A percentile compares a stretch with the other conserved stretches of the same genome.
These are phyloP conservation scores for Scaeva pyrastri DNA, from an alignment of 2,888 invertebrate genomes.

Conservation along the genomic window DNA sequence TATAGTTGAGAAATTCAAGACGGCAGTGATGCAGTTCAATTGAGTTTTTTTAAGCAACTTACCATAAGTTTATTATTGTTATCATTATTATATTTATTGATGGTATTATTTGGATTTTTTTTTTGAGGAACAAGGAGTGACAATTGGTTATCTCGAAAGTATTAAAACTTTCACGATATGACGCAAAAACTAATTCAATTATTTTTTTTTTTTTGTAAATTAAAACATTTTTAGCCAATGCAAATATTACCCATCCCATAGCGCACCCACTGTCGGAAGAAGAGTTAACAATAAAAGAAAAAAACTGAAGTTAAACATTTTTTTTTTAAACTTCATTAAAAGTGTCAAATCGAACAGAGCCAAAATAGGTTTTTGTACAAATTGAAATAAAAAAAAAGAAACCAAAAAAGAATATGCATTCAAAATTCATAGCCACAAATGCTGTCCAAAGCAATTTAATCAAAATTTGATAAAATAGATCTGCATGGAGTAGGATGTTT, in stretches of 20 bases:
- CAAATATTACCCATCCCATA: slow-evolving; percentile 71
- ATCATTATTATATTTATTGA: slow-evolving; percentile 11
- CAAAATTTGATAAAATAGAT: slow-evolving; percentile 40
- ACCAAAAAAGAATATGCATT: slow-evolving; percentile 58
- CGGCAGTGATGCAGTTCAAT: slow-evolving; percentile 63
- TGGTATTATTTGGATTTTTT: slow-evolving; percentile 8
- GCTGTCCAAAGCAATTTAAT: slow-evolving; percentile 67
- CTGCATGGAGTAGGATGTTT: slow-evolving; percentile 60
- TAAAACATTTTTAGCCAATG: slow-evolving; percentile 48
- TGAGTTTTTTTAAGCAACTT: slow-evolving; percentile 48
- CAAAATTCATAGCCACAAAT: slow-evolving; percentile 73
- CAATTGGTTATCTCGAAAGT: slow-evolving; percentile 31
- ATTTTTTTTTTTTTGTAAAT: slow-evolving; percentile 4
- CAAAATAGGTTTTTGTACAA: slow-evolving; percentile 64
- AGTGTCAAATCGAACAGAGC: slow-evolving; percentile 70
- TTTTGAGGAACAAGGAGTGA: slow-evolving; percentile 34
- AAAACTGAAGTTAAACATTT: slow-evolving; percentile 52
- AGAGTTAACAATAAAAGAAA: slow-evolving; percentile 38
- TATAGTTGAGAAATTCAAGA: slow-evolving; percentile 50
- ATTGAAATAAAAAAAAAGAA: slow-evolving; percentile 37
- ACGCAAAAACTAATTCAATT: slow-evolving; percentile 40
- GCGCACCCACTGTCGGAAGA: slow-evolving; percentile 70
- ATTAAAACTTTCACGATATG: background rate
- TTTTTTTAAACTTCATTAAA: slow-evolving; percentile 26
- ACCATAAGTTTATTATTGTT: slow-evolving; percentile 44